Conservation (phyloP, 2,797 vertebrate species). For the Tragelaphus oryx region DNA sequence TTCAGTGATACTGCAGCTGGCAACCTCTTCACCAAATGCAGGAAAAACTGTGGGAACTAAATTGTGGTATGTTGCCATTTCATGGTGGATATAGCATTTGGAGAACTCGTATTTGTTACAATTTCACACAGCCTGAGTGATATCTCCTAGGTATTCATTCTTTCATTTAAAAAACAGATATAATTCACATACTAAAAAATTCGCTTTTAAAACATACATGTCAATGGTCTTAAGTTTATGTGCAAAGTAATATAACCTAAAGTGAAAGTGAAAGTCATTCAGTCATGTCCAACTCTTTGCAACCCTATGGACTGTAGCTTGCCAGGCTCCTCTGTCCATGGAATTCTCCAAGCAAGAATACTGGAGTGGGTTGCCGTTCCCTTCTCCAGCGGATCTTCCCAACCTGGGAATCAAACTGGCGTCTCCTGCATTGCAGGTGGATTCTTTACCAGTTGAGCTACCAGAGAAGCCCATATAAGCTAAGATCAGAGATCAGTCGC, state of each 20-base stretch:
- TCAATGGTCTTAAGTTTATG: conserved; percentile 5
- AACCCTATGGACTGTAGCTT: not conserved
- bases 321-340: not conserved
- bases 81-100: not conserved
- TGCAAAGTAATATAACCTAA: not conserved
- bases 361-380: not conserved
- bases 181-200: not conserved
- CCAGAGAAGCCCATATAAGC: not conserved
- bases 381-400: not conserved
- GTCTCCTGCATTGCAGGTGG: not conserved
- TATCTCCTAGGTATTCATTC: not conserved
- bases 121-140: not conserved
- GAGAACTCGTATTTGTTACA: not conserved
- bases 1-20: not conserved
- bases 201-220: not conserved
- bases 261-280: not conserved
- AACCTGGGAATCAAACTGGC: not conserved
- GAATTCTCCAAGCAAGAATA: not conserved
- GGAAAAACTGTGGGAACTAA: conserved; percentile 9
- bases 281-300: not conserved
- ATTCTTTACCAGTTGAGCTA: not conserved
- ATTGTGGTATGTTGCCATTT: conserved; percentile 17
- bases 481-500: too few species aligned
- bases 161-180: not conserved
- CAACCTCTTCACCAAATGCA: not conserved